Conservation (phyloP, 2,888 invertebrate genomes). For the Ernsta delagoae region DNA sequence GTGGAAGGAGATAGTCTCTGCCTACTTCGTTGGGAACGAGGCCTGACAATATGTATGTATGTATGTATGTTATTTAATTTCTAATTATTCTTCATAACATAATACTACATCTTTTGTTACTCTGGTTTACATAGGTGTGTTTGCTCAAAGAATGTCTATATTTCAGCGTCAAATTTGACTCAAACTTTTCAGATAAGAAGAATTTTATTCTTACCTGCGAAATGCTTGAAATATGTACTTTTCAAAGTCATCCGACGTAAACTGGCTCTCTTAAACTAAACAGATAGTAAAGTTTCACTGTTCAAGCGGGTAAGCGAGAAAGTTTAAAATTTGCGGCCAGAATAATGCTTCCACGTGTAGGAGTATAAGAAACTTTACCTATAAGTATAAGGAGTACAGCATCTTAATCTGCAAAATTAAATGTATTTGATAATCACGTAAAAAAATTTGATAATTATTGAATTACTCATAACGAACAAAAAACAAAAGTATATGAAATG, state of each 20-base stretch:
- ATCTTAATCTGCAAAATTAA: constrained; percentile 11
- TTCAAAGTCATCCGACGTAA: constrained; percentile 68
- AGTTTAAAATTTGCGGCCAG: constrained; percentile 55
- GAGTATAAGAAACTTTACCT: constrained; percentile 42
- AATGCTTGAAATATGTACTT: constrained; percentile 59
- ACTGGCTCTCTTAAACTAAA: constrained; percentile 70
- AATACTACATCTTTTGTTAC: not conserved
- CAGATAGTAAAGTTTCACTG: constrained; percentile 66
- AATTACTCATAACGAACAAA: no score
- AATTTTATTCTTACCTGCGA: constrained; percentile 35
- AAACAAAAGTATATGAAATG: no score
- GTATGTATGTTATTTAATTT: no score
- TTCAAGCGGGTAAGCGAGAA: constrained; percentile 52
- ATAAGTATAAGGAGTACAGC: constrained; percentile 32
- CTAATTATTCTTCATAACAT: not conserved
- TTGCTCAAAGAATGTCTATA: constrained; percentile 4
- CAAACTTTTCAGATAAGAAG: constrained; percentile 24
- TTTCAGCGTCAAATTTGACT: constrained; percentile 16
- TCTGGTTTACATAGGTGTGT: not conserved
- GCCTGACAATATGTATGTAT: no score
- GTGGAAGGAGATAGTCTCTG: no score
- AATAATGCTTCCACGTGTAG: constrained; percentile 42
- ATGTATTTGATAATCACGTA: constrained; percentile 19
- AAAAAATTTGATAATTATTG: no score
- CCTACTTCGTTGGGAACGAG: no score